A percentile compares a stretch with the other conserved stretches of the same genome.
Conservation (phyloP, 1,140 invertebrate species). For the Drosophila lowei region DNA sequence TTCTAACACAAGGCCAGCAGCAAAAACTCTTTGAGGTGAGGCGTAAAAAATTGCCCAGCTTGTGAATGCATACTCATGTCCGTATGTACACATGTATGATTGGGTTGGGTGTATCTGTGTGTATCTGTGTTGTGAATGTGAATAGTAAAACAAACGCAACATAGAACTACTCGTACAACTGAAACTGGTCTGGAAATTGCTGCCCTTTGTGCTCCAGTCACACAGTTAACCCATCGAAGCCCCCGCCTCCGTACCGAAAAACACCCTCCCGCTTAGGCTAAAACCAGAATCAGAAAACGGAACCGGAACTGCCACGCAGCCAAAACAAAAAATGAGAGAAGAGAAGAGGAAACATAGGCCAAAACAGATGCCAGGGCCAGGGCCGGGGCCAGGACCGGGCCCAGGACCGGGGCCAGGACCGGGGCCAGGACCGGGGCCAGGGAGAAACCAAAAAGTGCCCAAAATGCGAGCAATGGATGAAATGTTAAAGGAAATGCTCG, state of each 20-base stretch:
- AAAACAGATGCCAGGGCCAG: no score
- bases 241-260: no score
- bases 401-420: no score
- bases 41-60: conserved; percentile 40
- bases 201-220: conserved; percentile 63
- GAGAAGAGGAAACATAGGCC: conserved; percentile 3
- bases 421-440: neutral
- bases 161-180: conserved; percentile 59
- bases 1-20: conserved; percentile 52
- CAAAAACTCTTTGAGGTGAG: conserved; percentile 66
- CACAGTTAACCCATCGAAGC: conserved; percentile 36
- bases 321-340: conserved; percentile 20
- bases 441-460: conserved; percentile 28
- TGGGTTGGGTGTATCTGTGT: conserved; percentile 11
- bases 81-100: neutral
- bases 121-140: conserved; percentile 26
- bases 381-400: no score
- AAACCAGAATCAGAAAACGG: conserved; percentile 49
- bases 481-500: conserved; percentile 67
- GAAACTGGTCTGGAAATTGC: conserved; percentile 55
- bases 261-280: conserved; percentile 4
- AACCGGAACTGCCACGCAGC: conserved; percentile 28
- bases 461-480: conserved; percentile 39
- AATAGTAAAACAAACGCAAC: conserved; percentile 65
- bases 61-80: neutral